Base-by-base conservation (phyloP, 2,113 vertebrate species). In the Lynx canadensis region DNA sequence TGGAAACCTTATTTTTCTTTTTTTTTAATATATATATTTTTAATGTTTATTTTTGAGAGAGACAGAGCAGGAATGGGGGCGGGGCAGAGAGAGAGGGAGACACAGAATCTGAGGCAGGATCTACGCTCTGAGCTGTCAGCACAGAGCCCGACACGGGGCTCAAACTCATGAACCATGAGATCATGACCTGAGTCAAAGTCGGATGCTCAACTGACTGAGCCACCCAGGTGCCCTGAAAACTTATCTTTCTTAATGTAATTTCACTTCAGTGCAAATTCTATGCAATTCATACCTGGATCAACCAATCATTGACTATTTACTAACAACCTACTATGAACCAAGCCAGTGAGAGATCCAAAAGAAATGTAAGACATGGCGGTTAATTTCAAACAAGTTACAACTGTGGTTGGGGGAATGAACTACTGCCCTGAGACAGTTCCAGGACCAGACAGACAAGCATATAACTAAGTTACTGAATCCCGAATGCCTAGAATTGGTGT, bases 391-490 rank as follows among this genome's bases (percentile, higher is more conserved):
- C 82, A 89, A 65, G 29, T 68, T 38, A 69, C 48, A 69, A 69
- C 19, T 65, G 21, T 19, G 41, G 38, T 57, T 55, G 41, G 63
- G 21, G 38, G 4, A 92, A 95, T 68, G 2, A 73, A 36, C 14
- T n/a, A 63, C 78, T 15, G 80, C 16, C 52, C 50, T 48, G 50
- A 63, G 55, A 45, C 14, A 48, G 18, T 66, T 94, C 74, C 50
- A 85, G 95, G 95, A 89, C 15, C 48, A 95, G 74, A n/a, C 21
- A 81, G 41, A 45, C 45, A 45, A 45, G 71, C 91, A 91, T 68
- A 36, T 65, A 84, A 95, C 69, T 93, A 94, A 85, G 76, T 41
- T 41, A 79, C 74, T 81, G 91, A 89, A 83, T 50, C 63, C n/a
- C 25, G 9, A 33, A 14, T 81, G 27, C 38, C 68, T 89, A 60